These are phyloP conservation scores for Pogonus chalceus DNA, from an alignment of 1,140 invertebrate genomes.

Conservation along the genomic window DNA sequence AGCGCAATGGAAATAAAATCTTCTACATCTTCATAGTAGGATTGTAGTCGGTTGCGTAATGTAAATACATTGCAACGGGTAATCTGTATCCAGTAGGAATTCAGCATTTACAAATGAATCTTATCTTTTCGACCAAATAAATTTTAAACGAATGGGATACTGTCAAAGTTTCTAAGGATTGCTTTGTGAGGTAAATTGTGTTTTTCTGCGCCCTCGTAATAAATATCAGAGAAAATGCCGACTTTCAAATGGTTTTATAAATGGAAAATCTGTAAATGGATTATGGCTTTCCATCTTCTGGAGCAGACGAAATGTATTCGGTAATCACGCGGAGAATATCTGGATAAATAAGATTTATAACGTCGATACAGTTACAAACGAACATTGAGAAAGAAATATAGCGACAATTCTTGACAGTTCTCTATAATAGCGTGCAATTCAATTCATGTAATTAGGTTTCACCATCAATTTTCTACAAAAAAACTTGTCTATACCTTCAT, in stretches of 20 bases:
- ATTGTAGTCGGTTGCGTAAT: neutral
- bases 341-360: neutral
- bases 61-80: neutral
- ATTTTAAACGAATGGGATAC: neutral
- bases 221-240: neutral
- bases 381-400: too few species aligned
- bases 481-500: too few species aligned
- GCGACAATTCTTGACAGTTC: too few species aligned
- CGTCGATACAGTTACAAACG: neutral
- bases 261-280: neutral
- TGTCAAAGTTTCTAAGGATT: neutral
- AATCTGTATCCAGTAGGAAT: neutral
- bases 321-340: neutral
- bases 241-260: neutral
- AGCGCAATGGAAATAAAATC: too few species aligned
- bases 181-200: neutral
- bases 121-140: neutral
- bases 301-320: neutral
- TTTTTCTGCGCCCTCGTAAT: neutral
- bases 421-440: too few species aligned
- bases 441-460: too few species aligned
- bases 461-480: too few species aligned
- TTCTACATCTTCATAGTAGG: too few species aligned
- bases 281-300: neutral
- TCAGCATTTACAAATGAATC: neutral